Evolutionary conservation across 2,797 vertebrate species (phyloP).

Genomic region (Danio tinwini): DNA sequence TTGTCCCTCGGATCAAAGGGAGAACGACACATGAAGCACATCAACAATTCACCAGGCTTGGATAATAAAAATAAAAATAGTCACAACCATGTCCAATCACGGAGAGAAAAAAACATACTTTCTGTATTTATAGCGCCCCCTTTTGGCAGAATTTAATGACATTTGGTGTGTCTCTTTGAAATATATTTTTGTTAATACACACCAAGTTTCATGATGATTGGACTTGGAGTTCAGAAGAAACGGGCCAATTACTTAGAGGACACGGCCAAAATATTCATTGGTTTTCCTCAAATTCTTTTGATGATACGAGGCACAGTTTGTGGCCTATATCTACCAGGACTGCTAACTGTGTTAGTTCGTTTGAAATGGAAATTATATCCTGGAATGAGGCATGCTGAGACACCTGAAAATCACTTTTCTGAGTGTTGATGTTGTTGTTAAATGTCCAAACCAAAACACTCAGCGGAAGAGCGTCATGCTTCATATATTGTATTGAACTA

Average conservation of each 20-base stretch:
- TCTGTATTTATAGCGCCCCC: background rate
- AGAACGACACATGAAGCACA: background rate
- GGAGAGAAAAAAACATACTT: background rate
- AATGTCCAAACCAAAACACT: conserved; percentile 17
- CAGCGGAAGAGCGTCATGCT: conserved; percentile 19
- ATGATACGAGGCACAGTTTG: background rate
- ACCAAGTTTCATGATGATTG: background rate
- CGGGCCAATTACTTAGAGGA: background rate
- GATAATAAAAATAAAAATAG: background rate
- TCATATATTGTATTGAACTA: conserved; percentile 51
- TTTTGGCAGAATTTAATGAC: background rate
- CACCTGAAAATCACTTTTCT: background rate
- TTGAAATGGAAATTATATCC: conserved; percentile 8
- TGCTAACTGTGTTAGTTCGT: background rate
- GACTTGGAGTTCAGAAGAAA: background rate
- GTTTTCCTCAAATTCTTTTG: background rate
- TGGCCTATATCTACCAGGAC: background rate
- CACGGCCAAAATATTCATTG: background rate
- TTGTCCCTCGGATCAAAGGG: background rate
- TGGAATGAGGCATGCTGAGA: background rate
- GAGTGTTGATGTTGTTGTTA: conserved; percentile 1
- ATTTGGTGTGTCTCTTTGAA: background rate
- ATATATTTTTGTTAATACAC: background rate
- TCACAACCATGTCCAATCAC: background rate
- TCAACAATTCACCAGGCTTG: conserved; percentile 16